These are phyloP conservation scores for Setophaga kirtlandii DNA, from an alignment of 2,113 vertebrate genomes.

Conservation along the genomic window DNA sequence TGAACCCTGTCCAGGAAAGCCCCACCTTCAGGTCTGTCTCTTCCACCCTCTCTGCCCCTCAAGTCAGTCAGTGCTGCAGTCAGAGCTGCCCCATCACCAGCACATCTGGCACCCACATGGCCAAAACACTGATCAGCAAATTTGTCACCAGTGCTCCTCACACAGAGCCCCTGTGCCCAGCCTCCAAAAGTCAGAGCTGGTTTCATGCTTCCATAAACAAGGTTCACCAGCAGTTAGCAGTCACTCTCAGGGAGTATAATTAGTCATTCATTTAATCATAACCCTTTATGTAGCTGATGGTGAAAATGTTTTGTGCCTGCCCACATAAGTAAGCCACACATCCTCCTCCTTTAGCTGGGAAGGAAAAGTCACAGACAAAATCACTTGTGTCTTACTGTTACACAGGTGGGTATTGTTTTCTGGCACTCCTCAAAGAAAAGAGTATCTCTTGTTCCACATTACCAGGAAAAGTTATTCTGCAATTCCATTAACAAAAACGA, in stretches of 20 bases:
- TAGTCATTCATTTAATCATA: not conserved
- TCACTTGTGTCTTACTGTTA: not conserved
- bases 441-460: not conserved
- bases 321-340: not conserved
- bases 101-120: fast-evolving
- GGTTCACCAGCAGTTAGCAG: not conserved
- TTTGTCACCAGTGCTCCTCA: not conserved
- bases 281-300: not conserved
- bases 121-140: not conserved
- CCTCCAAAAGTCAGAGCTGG: not conserved
- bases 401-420: not conserved
- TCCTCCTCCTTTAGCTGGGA: not conserved
- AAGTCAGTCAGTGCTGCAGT: not conserved
- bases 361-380: not conserved
- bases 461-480: not conserved
- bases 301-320: not conserved
- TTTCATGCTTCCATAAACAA: not conserved
- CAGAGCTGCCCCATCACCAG: not conserved
- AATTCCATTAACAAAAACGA: not conserved
- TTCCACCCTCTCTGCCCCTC: not conserved
- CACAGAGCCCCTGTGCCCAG: not conserved
- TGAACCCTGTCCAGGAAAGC: not conserved
- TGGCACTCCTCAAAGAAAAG: not conserved
- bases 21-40: not conserved
- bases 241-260: not conserved